Base-by-base conservation (phyloP, 1,140 invertebrate species). In the Coelopa frigida region DNA sequence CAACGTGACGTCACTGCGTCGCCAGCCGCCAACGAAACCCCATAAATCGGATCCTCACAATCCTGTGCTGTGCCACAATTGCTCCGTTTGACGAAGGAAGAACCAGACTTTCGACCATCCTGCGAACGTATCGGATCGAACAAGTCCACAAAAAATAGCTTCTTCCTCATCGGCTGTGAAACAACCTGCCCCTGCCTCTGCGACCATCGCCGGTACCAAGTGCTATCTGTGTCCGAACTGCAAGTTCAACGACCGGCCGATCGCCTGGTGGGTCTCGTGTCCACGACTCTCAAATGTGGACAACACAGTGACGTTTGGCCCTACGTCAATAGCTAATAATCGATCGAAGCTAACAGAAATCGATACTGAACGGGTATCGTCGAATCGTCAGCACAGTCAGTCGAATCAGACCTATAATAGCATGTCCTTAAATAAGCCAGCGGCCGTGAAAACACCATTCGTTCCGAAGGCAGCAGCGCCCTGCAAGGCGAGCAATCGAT, bases 71-170 rank as follows among this genome's bases (percentile, higher is more conserved):
- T 66, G 62, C 54, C 60, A 66, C 44, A 62, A 61, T 55, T 66
- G 62, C 21, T 61, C 62, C 37, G 62, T 66, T 61, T 66, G 62
- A 66, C 62, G 62, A 66, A 66, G 62, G 62, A 61, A 66, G 57
- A 66, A 66, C 51, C 50, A 61, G 50, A 61, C 54, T 55, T 66
- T 61, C 54, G 58, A 61, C 55, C 62, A 66, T 54, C 62, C 62
- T 22, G n/a, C n/a, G n/a, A n/a, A n/a, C n/a, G n/a, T n/a, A n/a
- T n/a, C n/a, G n/a, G n/a, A n/a, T n/a, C 27, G 27, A 10, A 29
- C 8, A 14, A 29, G 27, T 14, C 27, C 8, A 29, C 8, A 29
- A 8, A 14, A 29, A 29, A 8, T 29, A n/a, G n/a, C n/a, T n/a
- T n/a, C n/a, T n/a, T n/a, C n/a, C n/a, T n/a, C n/a, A n/a, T n/a